Evolutionary conservation across 2,797 vertebrate genomes (phyloP).

Genomic region (Etheostoma nigrum): DNA sequence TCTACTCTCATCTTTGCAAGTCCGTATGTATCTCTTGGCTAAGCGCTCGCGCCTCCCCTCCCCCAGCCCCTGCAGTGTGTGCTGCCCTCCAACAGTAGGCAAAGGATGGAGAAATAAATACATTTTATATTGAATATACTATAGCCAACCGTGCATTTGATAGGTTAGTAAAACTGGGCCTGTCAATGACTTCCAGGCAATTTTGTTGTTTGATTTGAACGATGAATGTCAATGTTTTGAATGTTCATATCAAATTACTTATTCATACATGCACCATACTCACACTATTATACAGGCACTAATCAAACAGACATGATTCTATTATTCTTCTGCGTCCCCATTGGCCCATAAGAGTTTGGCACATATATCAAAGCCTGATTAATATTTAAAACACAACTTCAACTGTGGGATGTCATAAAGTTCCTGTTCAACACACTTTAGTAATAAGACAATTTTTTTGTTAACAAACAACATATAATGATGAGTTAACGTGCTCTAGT

Average conservation of each 20-base stretch:
- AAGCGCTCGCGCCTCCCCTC: slow-evolving; percentile 77
- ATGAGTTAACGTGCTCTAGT: slow-evolving; percentile 75
- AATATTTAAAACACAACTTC: slow-evolving; percentile 27
- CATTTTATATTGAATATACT: slow-evolving; percentile 41
- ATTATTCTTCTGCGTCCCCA: slow-evolving; percentile 5
- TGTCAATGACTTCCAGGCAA: slow-evolving; percentile 74
- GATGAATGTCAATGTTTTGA: slow-evolving; percentile 69
- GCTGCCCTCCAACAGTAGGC: slow-evolving; percentile 81
- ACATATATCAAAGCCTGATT: slow-evolving; percentile 39
- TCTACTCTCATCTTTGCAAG: slow-evolving; percentile 84
- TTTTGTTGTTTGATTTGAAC: slow-evolving; percentile 65
- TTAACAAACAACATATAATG: slow-evolving; percentile 62
- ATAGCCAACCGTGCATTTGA: slow-evolving; percentile 45
- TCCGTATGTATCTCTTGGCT: slow-evolving; percentile 86
- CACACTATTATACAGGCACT: slow-evolving; percentile 12
- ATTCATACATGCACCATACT: slow-evolving; percentile 28
- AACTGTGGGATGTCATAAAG: slow-evolving; percentile 34
- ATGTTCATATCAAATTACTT: slow-evolving; percentile 56
- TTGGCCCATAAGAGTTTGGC: slow-evolving; percentile 22
- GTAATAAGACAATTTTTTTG: slow-evolving; percentile 33
- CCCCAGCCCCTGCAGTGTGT: slow-evolving; percentile 82
- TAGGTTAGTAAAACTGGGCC: slow-evolving; percentile 62
- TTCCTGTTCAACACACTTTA: slow-evolving; percentile 39
- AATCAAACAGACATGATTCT: slow-evolving; percentile 27
- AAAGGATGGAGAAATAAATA: slow-evolving; percentile 77